These are phyloP conservation scores for Actinostola sp. DNA, from an alignment of 92 coral and sea anemone species.

Conservation along the genomic window DNA sequence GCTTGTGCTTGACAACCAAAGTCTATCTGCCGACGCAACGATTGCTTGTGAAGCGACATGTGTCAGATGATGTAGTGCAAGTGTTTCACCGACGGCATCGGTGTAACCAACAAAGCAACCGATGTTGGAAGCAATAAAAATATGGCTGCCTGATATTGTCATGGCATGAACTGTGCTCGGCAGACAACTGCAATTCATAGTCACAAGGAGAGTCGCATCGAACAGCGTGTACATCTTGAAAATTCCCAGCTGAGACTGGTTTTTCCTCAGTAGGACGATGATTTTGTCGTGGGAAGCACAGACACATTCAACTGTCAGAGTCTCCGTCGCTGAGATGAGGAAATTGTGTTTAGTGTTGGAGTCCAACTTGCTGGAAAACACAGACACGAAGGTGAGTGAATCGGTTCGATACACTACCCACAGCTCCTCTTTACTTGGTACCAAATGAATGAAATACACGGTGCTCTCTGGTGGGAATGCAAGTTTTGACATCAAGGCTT, in stretches of 20 bases:
- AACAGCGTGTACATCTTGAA: background rate
- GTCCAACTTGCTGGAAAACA: constrained; percentile 1
- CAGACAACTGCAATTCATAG: background rate
- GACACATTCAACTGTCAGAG: background rate
- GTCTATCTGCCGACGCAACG: background rate
- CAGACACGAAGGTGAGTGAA: constrained; percentile 1
- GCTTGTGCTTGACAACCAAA: background rate
- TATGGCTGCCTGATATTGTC: background rate
- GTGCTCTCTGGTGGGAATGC: constrained; percentile 35
- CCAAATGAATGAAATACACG: constrained; percentile 21
- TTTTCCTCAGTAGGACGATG: background rate
- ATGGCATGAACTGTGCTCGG: background rate
- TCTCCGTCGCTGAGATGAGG: background rate
- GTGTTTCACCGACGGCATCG: background rate
- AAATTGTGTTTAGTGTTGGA: background rate
- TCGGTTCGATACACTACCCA: constrained; percentile 43
- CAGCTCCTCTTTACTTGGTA: constrained; percentile 26
- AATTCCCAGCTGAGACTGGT: background rate
- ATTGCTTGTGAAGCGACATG: background rate
- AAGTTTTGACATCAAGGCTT: constrained; percentile 47
- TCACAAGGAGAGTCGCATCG: background rate
- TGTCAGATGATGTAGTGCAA: background rate
- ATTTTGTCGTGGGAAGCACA: background rate
- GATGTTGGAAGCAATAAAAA: background rate
- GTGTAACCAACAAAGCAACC: constrained; percentile 1